phyloP scores from a whole-genome alignment of 2,888 invertebrate genomes.

The Apamea anceps region DNA sequence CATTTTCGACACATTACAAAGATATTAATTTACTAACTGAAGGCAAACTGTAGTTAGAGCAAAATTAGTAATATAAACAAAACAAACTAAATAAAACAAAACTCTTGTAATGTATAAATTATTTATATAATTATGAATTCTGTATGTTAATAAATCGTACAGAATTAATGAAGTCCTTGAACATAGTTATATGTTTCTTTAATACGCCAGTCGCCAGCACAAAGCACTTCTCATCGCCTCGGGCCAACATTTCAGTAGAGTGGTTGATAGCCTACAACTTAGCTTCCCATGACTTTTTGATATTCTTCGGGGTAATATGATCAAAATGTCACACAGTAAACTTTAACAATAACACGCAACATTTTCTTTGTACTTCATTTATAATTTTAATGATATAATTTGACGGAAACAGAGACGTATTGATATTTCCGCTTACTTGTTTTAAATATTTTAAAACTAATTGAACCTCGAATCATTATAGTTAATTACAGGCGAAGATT shows the following conservation, averaged over 20 bases:
- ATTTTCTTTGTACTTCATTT: not conserved
- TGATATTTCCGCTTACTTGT: constrained; percentile 20
- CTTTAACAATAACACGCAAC: constrained; percentile 22
- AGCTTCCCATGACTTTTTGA: constrained; percentile 1
- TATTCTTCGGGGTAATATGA: not conserved
- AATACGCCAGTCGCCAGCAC: not conserved
- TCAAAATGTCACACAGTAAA: constrained; percentile 14
- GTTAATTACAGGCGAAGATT: constrained; percentile 4
- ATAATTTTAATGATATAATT: constrained; percentile 10
- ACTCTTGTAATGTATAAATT: not conserved
- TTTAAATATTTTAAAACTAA: constrained; percentile 3
- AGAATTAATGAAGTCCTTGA: not conserved
- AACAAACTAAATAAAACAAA: too few species aligned
- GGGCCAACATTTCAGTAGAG: not conserved
- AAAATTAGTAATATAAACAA: too few species aligned
- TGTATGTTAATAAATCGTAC: not conserved
- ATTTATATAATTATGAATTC: too few species aligned
- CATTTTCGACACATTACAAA: too few species aligned
- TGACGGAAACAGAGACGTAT: not conserved
- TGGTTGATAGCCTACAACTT: not conserved
- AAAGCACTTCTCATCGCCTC: not conserved
- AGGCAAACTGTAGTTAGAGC: too few species aligned
- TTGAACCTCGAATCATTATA: not conserved
- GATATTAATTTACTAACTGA: too few species aligned
- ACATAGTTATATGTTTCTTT: not conserved